Evolutionary conservation across 1,140 invertebrate genomes (phyloP), one percentile per base, ranked within the genome.

Genomic region (Drosophila carrolli): DNA sequence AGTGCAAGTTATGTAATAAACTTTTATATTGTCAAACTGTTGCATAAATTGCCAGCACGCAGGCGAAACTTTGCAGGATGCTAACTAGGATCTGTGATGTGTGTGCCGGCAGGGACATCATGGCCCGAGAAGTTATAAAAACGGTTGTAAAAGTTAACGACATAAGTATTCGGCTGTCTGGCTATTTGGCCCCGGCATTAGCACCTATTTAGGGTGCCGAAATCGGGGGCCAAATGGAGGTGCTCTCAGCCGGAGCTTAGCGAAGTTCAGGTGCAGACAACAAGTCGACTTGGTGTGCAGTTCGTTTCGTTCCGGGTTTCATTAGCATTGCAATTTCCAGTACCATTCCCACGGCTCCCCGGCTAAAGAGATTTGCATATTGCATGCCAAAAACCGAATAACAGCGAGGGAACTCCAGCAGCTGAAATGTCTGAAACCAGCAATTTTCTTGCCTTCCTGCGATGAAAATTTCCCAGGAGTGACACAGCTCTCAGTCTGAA

Each of bases 1-100:
- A 59, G 53, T 83, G 67, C 55, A 86, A 78, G 75, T 86, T 86
- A 66, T 70, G 79, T 73, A 88, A 88, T 86, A 86, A 86, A 86
- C 50, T 89, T 88, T 86, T 89, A 89, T 86, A 75, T 63, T 73
- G 66, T 67, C 66, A 86, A 78, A 86, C 84, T 86, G 79, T 83
- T 86, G 83, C 84, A 88, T 86, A 86, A 82, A 79, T 88, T 82
- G 83, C 65, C 83, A 75, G 53, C 82, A 83, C 65, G 80, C 41
- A 56, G 66, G 10, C 61, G 23, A 41, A 75, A 80, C 54, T 76
- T 76, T 81, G 46, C 50, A 50, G 51, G 27, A 62, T 55, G 62
- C 81, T 71, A 75, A 82, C 70, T 84, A 80, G 61, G 46, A 57
- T 73, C 46, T 29, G 43, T 27, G 47, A 23, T 35, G 37, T 41